Evolutionary conservation across 2,797 vertebrate genomes (phyloP), one percentile per base, ranked within the genome.

Genomic region (Cyprinodon diabolis): DNA sequence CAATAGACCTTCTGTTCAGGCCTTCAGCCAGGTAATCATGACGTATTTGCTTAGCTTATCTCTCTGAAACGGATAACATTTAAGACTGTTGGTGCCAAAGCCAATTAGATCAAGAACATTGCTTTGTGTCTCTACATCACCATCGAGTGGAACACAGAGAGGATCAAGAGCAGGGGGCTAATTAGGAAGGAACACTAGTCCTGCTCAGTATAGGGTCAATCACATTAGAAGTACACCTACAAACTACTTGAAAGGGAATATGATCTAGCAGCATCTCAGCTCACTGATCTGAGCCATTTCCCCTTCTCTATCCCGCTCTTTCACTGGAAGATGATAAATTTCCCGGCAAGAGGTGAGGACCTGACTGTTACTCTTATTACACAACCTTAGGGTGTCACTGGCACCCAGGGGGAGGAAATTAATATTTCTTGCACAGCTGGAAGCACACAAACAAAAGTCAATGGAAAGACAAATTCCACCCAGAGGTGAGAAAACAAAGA

Each of bases 1-100:
- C 81, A 81, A 73, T 14, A 69, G 77, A 72, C 92, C 90, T 91
- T 93, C 91, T 94, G 93, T 80, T 78, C 69, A 40, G 89, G 89
- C 82, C 66, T 73, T 57, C 4, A n/a, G 81, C 88, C 89, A 90
- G 84, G 82, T 86, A 69, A 87, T 81, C 48, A 80, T 90, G 89
- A 93, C 83, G 80, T 74, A 63, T 57, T 56, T 25, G 69, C 65
- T 87, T 75, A 66, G 72, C 79, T 85, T 78, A 88, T 84, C 79
- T 88, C 66, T n/a, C 62, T 0, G 58, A 69, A 49, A 52, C 57
- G 1, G 25, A 82, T 78, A 25, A 25, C 73, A 87, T 74, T 73
- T 77, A 66, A 76, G 76, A 60, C 71, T 70, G 76, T 69, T 60
- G 74, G 55, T 75, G 71, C 73, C 23, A 12, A 69, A 79, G 72